Evolutionary conservation across 2,888 invertebrate species (phyloP).

Genomic region (Chorisops tibialis): DNA sequence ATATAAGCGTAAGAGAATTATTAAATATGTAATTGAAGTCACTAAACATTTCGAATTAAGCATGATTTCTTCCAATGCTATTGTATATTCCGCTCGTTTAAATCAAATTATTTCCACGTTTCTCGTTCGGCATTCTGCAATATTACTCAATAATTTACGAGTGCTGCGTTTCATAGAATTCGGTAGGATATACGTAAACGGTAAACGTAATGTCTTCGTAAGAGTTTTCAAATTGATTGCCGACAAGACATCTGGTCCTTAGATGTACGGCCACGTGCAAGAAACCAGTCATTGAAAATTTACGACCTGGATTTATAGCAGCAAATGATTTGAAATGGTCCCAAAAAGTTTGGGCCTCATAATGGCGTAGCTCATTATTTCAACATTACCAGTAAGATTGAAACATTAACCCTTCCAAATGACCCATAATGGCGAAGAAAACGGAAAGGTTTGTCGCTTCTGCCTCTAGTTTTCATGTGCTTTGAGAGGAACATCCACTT

Average conservation of each 20-base stretch:
- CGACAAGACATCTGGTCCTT: constrained; percentile 12
- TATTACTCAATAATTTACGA: constrained; percentile 17
- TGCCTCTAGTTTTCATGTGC: no score
- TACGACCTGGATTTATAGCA: constrained; percentile 21
- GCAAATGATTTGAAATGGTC: constrained; percentile 24
- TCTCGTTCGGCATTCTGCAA: constrained; percentile 7
- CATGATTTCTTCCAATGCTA: no score
- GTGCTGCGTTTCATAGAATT: not conserved
- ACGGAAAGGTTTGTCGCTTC: constrained; percentile 6
- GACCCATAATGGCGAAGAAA: constrained; percentile 12
- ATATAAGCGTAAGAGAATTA: no score
- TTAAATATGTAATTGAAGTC: no score
- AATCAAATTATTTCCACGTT: constrained; percentile 23
- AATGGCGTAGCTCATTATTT: constrained; percentile 25
- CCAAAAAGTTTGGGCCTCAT: constrained; percentile 20
- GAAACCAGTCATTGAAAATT: constrained; percentile 18
- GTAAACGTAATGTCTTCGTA: constrained; percentile 11
- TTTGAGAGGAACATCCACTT: no score
- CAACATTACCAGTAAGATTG: constrained; percentile 22
- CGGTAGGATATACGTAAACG: not conserved
- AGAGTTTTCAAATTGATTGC: constrained; percentile 17
- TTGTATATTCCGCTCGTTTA: not conserved
- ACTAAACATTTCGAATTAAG: no score
- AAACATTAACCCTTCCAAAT: constrained; percentile 25
- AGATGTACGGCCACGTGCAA: constrained; percentile 3